Base-by-base conservation (phyloP, 2,797 vertebrate species). In the Hippopotamyrus pictus region DNA sequence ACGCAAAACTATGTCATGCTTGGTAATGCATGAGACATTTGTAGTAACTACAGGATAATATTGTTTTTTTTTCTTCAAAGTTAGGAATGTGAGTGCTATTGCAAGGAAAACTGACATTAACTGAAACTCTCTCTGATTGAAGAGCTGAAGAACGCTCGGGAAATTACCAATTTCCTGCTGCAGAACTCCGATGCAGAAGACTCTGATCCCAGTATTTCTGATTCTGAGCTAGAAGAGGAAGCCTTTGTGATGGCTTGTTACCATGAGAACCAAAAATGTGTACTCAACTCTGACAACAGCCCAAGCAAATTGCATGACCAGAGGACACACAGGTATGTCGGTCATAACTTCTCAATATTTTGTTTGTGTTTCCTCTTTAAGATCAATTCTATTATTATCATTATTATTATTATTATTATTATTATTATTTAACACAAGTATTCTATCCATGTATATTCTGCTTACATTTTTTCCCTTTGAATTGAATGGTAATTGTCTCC, bases 181-280 rank as follows among this genome's bases (percentile, higher is more conserved):
- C 94, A 94, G 90, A 93, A 91, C 90, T 94, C 95, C 19, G 95
- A 96, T 87, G 93, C 93, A 37, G 95, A 96, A 62, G 93, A 95
- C 0, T 0, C 17, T 0, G 91, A 89, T 44, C 12, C 51, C 12
- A 46, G 87, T 65, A 69, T 25, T 11, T 88, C 92, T 85, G 93
- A 95, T 85, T 89, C 94, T 37, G 94, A 96, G 62, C 93, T 94
- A 11, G 96, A 96, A 91, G 94, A 92, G 73, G 93, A 95, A 91
- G 89, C 89, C 14, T 89, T 89, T 59, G 87, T 94, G 6, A 92
- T 96, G 94, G 93, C 94, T 33, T 93, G 91, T 92, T 96, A 95
- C 92, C 73, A 90, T 91, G 94, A 93, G 85, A 92, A 83, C 76
- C 79, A 90, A 1, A 8, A 50, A 37, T 90, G 69, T 65, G 1